Evolutionary conservation across 2,797 vertebrate species (phyloP), one percentile per base, ranked within the genome.

Genomic region (Acanthopagrus latus): DNA sequence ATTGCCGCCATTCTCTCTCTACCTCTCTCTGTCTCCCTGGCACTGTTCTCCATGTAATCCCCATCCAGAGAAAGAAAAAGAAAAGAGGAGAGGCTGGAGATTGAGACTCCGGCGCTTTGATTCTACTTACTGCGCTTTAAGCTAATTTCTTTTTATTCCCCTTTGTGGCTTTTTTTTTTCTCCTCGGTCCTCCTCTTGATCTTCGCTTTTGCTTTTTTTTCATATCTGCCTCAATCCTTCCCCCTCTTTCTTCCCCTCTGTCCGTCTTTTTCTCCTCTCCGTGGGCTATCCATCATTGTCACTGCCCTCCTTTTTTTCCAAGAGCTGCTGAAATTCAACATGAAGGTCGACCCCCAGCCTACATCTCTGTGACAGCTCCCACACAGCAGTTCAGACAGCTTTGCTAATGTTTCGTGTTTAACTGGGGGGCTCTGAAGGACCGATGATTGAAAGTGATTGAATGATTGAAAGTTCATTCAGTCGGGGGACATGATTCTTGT

Each of bases 1-100:
- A 27, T 74, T 64, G 13, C 75, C 83, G 3, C 72, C 57, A 5
- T 81, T 86, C 81, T 81, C 60, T 64, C 63, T 81, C 80, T 60
- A 51, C 69, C 78, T 64, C 59, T 64, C 59, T 67, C 58, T 51
- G 38, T 80, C 76, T 88, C 74, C 46, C 62, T 89, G 83, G 80
- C 78, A 29, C 78, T 23, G 71, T 80, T 89, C 71, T 46, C 70
- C 16, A 27, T 86, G 82, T 93, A 90, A 92, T 94, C 86, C 89
- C 70, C 16, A 78, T 84, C 86, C 86, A 81, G 72, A 88, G 72
- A 70, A 54, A 72, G 54, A 64, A 76, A 46, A 63, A 78, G 59
- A 60, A 57, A 64, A 67, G 60, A 58, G 58, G 63, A 38, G 33
- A 18, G 41, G 38, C 23, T 46, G 21, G 50, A 68, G 69, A 88